Conservation (phyloP, 2,888 invertebrate genomes). For the Agriopis marginaria region DNA sequence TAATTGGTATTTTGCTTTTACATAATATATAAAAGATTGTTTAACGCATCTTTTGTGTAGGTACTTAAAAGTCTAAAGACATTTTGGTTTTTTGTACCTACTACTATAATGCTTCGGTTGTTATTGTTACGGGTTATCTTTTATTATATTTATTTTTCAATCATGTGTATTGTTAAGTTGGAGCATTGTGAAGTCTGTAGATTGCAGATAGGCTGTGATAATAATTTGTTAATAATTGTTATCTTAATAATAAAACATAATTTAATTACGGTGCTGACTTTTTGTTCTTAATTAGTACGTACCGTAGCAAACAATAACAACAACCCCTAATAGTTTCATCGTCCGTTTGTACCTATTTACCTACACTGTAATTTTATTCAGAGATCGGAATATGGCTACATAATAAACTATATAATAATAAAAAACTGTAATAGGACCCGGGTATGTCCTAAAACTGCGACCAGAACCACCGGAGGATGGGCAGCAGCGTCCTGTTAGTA, state of each 20-base stretch:
- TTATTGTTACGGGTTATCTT: background rate
- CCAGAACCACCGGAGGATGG: too few species aligned
- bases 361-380: too few species aligned
- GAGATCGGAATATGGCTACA: too few species aligned
- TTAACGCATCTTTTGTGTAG: too few species aligned
- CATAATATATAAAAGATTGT: too few species aligned
- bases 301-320: background rate
- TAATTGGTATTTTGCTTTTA: too few species aligned
- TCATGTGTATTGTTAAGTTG: conserved; percentile 5
- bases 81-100: too few species aligned
- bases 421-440: too few species aligned
- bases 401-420: too few species aligned
- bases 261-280: background rate
- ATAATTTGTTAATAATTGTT: conserved; percentile 41
- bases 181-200: conserved; percentile 54
- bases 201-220: conserved; percentile 71
- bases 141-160: background rate
- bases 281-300: background rate
- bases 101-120: background rate
- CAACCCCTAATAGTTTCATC: background rate
- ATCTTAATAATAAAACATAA: conserved; percentile 20
- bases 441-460: too few species aligned
- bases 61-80: too few species aligned
- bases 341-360: background rate
- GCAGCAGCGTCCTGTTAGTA: too few species aligned